A percentile compares a stretch with the other conserved stretches of the same genome.
Evolutionary conservation across 2,113 vertebrate species (phyloP).

Genomic region (Terrapene triunguis): DNA sequence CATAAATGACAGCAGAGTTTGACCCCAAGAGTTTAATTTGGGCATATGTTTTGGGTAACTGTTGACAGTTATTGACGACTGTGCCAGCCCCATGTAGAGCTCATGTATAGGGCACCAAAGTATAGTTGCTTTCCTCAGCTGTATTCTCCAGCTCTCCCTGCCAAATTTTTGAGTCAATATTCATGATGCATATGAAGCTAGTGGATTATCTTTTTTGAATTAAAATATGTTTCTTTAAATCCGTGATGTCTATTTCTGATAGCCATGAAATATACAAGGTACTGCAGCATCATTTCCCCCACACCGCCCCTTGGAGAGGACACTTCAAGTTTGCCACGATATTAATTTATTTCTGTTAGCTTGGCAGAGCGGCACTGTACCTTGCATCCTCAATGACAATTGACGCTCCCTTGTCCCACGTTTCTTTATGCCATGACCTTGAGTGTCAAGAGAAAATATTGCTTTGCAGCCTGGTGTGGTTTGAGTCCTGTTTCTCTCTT

Average conservation of each 20-base stretch:
- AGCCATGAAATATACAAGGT: conserved; percentile 5
- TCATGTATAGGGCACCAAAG: conserved; percentile 50
- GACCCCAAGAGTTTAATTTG: neutral
- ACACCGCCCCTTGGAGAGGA: conserved; percentile 62
- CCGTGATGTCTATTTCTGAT: neutral
- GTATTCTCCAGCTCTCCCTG: conserved; percentile 24
- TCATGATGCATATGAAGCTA: conserved; percentile 38
- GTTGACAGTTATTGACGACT: neutral
- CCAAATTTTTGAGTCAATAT: conserved; percentile 20
- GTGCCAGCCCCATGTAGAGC: neutral
- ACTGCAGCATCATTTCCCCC: conserved; percentile 11
- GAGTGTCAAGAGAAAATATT: conserved; percentile 82
- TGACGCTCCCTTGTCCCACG: conserved; percentile 60
- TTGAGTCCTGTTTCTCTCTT: conserved; percentile 75
- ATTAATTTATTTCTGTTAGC: conserved; percentile 75
- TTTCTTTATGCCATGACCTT: conserved; percentile 75
- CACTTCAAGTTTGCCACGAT: conserved; percentile 51
- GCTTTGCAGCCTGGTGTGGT: conserved; percentile 67
- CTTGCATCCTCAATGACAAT: conserved; percentile 72
- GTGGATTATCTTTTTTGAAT: neutral
- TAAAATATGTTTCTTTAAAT: conserved; percentile 23
- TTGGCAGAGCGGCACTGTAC: conserved; percentile 50
- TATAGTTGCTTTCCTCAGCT: conserved; percentile 15
- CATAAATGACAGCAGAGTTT: neutral
- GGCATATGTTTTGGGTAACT: neutral